Evolutionary conservation across 2,888 invertebrate genomes (phyloP), one percentile per base, ranked within the genome.

Genomic region (Apotomis betuletana): DNA sequence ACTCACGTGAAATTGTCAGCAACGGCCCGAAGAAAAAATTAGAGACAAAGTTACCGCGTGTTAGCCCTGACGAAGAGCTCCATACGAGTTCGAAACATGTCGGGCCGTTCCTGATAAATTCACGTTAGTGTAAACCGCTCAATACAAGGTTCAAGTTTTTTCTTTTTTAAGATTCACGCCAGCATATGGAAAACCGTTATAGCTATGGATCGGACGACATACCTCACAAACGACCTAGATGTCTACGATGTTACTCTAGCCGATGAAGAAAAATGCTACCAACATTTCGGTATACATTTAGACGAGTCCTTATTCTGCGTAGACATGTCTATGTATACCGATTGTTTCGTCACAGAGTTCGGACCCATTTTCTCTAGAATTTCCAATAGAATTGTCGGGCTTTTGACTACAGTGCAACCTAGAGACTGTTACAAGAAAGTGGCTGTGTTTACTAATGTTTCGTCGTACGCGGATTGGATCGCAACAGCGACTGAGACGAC

Each of bases 161-260:
- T 9, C 12, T 1, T 49, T 8, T 9, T 49, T 9, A 49, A 49
- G 0, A 71, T 85, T 0, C 88, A 87, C 4, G 87, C 87, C 0
- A 84, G 86, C 15, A 73, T 92, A 1, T 92, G 92, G 92, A 92
- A 90, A 77, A 91, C 91, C 0, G 87, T 91, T 0, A 81, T 87
- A 0, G 85, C 91, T 0, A 92, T 92, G 91, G 87, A 89, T 10
- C 85, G 83, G 10, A 85, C 81, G n/a, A 75, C 88, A 4, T 92
- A 82, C 51, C 61, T 92, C 46, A 91, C 92, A 0, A 90, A 91
- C 57, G 90, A 89, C 63, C 84, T 91, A 0, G 87, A 84, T 0
- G 83, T 76, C 4, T 85, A 85, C 4, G 77, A 81, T 1, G 76
- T 87, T 0, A 77, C 69, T 2, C 77, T 90, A 0, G 79, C 80